Evolutionary conservation across 2,113 vertebrate genomes (phyloP), one percentile per base, ranked within the genome.

Genomic region (Himantopus leucocephalus): DNA sequence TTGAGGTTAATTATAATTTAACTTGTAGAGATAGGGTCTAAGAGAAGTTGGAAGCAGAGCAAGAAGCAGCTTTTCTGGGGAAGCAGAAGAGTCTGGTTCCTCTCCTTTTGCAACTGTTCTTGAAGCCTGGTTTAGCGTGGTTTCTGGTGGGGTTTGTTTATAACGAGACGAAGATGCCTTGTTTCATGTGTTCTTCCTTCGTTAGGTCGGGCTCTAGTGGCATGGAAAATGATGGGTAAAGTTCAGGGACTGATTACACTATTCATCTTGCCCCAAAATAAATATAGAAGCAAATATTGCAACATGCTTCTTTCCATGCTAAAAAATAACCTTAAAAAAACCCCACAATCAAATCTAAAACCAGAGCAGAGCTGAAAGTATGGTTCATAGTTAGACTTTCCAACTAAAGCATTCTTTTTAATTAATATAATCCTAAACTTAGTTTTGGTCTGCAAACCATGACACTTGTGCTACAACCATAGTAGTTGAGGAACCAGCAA

Each of bases 201-300:
- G 4, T 66, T 63, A 58, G 21, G 55, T 94, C 80, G 72, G 70
- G 74, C 91, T 88, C 50, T 59, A 27, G 52, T 34, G 74, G 84
- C 37, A 10, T 77, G 55, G 32, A 95, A 76, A 91, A 91, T 3
- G 32, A 55, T 66, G 89, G 71, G 77, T 92, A 94, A 94, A 97
- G 95, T 97, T 97, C 96, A 97, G 77, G 87, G 71, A 62, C 71
- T 66, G 91, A 91, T 96, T 79, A 27, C 64, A 22, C 37, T 66
- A 34, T 70, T 85, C 71, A n/a, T 82, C 50, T 43, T 64, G 50
- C 77, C 77, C 74, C 87, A 83, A 91, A 96, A 95, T 94, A 96
- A 96, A 95, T 94, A 94, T 0, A 83, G 92, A 93, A 66, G 41
- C 96, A 92, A 94, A 90, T 76, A 95, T 96, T 96, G 93, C 92